Evolutionary conservation across 2,797 vertebrate species (phyloP).

Genomic region (Austrolebias charrua): DNA sequence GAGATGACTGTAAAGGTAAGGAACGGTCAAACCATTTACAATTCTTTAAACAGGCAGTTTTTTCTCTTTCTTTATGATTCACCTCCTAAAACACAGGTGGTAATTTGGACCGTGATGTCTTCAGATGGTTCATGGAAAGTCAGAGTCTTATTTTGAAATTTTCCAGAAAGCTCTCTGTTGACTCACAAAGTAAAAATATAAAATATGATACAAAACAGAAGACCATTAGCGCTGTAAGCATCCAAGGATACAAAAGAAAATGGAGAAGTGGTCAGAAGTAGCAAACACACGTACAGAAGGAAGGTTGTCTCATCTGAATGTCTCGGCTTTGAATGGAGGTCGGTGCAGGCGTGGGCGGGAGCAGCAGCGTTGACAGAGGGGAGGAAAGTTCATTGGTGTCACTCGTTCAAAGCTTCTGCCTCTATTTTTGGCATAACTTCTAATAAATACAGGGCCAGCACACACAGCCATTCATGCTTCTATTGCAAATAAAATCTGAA

Average conservation of each 20-base stretch:
- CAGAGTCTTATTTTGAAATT: neutral
- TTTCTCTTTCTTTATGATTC: neutral
- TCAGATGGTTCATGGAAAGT: neutral
- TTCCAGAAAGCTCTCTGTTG: conserved; percentile 2
- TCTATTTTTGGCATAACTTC: conserved; percentile 62
- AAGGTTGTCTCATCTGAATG: conserved; percentile 65
- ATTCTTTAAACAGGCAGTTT: neutral
- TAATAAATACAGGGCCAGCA: conserved; percentile 24
- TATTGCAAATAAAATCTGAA: too few relatives aligned
- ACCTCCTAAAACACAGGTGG: too few relatives aligned
- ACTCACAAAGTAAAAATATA: conserved; percentile 3
- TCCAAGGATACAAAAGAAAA: conserved; percentile 15
- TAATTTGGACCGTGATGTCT: too few relatives aligned
- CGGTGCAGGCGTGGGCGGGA: conserved; percentile 40
- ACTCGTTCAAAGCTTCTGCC: conserved; percentile 64
- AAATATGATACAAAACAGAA: conserved; percentile 16
- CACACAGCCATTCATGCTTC: conserved; percentile 10
- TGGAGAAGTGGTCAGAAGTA: conserved; percentile 4
- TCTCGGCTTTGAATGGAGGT: conserved; percentile 65
- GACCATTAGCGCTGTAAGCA: neutral
- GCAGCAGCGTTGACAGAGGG: conserved; percentile 49
- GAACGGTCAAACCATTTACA: neutral
- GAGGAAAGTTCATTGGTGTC: conserved; percentile 74
- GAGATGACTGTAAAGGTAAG: conserved; percentile 97
- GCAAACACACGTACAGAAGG: conserved; percentile 10